phyloP scores from a whole-genome alignment of 2,797 vertebrate species.

The Pyrocephalus nanus region DNA sequence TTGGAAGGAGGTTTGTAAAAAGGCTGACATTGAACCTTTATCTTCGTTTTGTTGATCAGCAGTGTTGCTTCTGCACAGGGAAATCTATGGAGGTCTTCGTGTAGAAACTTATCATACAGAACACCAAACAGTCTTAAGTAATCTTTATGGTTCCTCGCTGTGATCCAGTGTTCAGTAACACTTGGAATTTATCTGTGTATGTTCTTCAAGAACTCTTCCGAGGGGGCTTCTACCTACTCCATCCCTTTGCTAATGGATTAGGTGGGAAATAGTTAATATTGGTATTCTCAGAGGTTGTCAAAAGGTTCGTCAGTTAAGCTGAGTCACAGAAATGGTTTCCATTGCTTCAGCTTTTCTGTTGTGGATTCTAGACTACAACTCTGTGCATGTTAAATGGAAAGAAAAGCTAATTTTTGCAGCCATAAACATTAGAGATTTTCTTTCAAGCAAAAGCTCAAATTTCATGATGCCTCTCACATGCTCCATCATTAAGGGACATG shows the following conservation, averaged over 20 bases:
- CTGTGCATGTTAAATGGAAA: neutral
- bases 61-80: neutral
- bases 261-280: neutral
- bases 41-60: neutral
- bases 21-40: neutral
- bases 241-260: neutral
- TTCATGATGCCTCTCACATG: conserved; percentile 16
- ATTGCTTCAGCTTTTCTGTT: conserved; percentile 3
- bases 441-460: neutral
- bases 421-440: neutral
- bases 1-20: neutral
- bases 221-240: neutral
- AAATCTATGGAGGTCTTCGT: neutral
- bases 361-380: neutral
- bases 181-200: neutral
- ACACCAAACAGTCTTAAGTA: neutral
- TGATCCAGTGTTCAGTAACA: neutral
- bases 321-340: neutral
- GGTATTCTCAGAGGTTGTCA: neutral
- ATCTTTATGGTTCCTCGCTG: neutral
- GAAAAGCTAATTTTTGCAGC: neutral
- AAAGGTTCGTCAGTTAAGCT: neutral
- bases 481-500: neutral
- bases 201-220: neutral
- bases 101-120: neutral